phyloP scores from a whole-genome alignment of 2,797 vertebrate species.

The Aldrovandia affinis region DNA sequence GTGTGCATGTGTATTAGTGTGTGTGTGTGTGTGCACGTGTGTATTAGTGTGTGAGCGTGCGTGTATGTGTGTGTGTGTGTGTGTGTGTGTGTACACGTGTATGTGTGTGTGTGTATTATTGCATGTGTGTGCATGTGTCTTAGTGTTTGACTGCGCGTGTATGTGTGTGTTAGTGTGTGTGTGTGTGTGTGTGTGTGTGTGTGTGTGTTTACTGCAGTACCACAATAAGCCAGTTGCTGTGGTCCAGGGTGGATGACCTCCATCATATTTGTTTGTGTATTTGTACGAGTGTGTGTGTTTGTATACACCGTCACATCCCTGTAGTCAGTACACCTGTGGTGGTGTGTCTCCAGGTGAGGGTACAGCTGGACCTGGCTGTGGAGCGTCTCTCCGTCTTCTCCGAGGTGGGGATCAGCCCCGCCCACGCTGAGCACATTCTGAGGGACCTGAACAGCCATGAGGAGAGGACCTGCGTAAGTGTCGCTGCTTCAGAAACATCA shows the following conservation, averaged over 20 bases:
- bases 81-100: not conserved
- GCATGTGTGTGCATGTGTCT: too few relatives aligned
- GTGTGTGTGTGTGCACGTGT: not conserved
- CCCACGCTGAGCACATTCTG: conserved; percentile 86
- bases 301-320: not conserved
- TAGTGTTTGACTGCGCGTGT: too few relatives aligned
- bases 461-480: conserved; percentile 84
- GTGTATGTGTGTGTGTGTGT: not conserved
- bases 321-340: not conserved
- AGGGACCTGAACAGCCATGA: conserved; percentile 83
- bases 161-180: not conserved
- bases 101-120: not conserved
- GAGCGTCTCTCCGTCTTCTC: conserved; percentile 82
- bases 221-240: too few relatives aligned
- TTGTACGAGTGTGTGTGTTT: not conserved
- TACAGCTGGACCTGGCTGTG: conserved; percentile 77
- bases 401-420: conserved; percentile 87
- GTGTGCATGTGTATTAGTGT: not conserved
- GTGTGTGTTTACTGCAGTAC: conserved; percentile 38
- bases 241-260: too few relatives aligned
- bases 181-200: conserved; percentile 11
- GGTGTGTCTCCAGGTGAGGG: conserved; percentile 76
- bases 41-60: not conserved
- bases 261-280: conserved; percentile 36
- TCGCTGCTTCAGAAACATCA: not conserved